These are phyloP conservation scores for Littorina saxatilis DNA, from an alignment of 1,140 invertebrate genomes.

Conservation along the genomic window DNA sequence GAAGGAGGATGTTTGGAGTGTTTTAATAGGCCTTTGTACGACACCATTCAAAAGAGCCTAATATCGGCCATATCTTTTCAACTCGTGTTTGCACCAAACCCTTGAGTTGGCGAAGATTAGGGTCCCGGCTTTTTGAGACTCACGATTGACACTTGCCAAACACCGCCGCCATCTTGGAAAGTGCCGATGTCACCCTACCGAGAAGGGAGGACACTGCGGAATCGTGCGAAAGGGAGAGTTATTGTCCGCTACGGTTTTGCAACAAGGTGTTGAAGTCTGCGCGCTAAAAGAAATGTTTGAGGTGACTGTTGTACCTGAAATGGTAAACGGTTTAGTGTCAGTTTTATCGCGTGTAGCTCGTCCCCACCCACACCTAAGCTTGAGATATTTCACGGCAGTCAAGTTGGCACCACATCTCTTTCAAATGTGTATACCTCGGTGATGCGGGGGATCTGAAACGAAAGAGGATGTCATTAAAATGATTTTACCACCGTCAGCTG, in stretches of 20 bases:
- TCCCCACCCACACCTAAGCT: too few species aligned
- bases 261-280: neutral
- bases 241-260: neutral
- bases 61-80: conserved; percentile 2
- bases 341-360: neutral
- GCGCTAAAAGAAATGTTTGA: neutral
- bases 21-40: conserved; percentile 35
- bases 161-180: conserved; percentile 4
- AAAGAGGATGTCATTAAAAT: too few species aligned
- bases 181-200: neutral
- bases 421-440: too few species aligned
- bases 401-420: too few species aligned
- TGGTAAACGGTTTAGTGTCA: neutral
- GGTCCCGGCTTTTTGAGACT: neutral
- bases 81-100: conserved; percentile 3
- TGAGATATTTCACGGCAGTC: too few species aligned
- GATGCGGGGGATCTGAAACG: too few species aligned
- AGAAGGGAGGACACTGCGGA: neutral
- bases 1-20: neutral
- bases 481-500: too few species aligned
- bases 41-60: conserved; percentile 28
- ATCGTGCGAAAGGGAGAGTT: neutral
- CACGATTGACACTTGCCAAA: conserved; percentile 33
- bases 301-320: neutral
- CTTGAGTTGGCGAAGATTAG: conserved; percentile 25